phyloP scores from a whole-genome alignment of 2,797 vertebrate species.

The Furcifer pardalis region DNA sequence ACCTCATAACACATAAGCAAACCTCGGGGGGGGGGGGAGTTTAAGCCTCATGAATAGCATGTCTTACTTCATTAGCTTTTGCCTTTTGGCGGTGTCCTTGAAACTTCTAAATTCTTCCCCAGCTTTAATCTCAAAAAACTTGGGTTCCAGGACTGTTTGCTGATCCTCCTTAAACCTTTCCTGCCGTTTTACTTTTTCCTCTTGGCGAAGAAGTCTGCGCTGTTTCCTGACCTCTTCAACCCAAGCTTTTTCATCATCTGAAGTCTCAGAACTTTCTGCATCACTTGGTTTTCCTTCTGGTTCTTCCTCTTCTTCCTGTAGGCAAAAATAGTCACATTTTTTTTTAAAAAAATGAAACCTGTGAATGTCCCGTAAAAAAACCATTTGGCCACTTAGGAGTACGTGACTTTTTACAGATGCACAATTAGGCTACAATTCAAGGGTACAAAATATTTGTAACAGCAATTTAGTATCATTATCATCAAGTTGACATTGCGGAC shows the following conservation, averaged over 20 bases:
- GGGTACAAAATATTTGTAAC: neutral
- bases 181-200: conserved; percentile 82
- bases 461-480: neutral
- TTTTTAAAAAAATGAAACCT: conserved; percentile 2
- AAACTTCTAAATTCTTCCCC: conserved; percentile 97
- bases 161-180: conserved; percentile 83
- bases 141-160: conserved; percentile 85
- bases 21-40: neutral
- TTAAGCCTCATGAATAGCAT: neutral
- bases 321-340: conserved; percentile 67
- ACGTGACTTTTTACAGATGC: conserved; percentile 24
- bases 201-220: conserved; percentile 84
- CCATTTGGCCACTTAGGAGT: conserved; percentile 25
- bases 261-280: conserved; percentile 93
- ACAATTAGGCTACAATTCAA: neutral
- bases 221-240: conserved; percentile 97
- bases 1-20: neutral
- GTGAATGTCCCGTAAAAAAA: conserved; percentile 29
- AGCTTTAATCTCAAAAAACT: conserved; percentile 96
- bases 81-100: conserved; percentile 86
- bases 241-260: conserved; percentile 95
- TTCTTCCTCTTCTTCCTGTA: conserved; percentile 87
- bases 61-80: conserved; percentile 93
- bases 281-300: conserved; percentile 91
- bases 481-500: neutral